Evolutionary conservation across 2,797 vertebrate genomes (phyloP).

Genomic region (Synaphobranchus kaupii): DNA sequence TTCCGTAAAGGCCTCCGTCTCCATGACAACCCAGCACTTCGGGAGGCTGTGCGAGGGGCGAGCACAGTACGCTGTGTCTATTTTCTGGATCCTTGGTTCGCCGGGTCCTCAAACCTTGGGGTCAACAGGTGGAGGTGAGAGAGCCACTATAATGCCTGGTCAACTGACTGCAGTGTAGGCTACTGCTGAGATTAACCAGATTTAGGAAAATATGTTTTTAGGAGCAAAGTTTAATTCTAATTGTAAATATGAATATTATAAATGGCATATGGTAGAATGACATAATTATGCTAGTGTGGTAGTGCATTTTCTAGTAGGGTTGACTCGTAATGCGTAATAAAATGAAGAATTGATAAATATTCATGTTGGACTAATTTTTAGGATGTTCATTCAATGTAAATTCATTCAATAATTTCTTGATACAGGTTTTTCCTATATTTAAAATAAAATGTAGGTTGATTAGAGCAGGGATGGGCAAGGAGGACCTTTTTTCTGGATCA

Average conservation of each 20-base stretch:
- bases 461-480: too few species aligned
- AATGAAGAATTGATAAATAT: background rate
- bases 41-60: slow-evolving; percentile 49
- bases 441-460: too few species aligned
- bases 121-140: slow-evolving; percentile 62
- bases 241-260: background rate
- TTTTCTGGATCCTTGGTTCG: slow-evolving; percentile 64
- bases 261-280: background rate
- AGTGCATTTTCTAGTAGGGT: background rate
- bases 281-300: background rate
- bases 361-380: too few species aligned
- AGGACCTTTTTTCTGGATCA: too few species aligned
- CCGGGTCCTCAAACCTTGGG: slow-evolving; percentile 57
- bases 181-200: background rate
- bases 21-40: slow-evolving; percentile 57
- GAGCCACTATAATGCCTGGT: background rate
- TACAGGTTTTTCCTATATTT: too few species aligned
- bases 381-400: too few species aligned
- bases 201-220: background rate
- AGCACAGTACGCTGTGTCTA: slow-evolving; percentile 54
- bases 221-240: background rate
- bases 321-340: background rate
- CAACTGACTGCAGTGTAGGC: too few species aligned
- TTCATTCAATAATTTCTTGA: too few species aligned
- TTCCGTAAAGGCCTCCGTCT: slow-evolving; percentile 62